Base-by-base conservation (phyloP, 2,888 invertebrate genomes). In the Suillia variegata region DNA sequence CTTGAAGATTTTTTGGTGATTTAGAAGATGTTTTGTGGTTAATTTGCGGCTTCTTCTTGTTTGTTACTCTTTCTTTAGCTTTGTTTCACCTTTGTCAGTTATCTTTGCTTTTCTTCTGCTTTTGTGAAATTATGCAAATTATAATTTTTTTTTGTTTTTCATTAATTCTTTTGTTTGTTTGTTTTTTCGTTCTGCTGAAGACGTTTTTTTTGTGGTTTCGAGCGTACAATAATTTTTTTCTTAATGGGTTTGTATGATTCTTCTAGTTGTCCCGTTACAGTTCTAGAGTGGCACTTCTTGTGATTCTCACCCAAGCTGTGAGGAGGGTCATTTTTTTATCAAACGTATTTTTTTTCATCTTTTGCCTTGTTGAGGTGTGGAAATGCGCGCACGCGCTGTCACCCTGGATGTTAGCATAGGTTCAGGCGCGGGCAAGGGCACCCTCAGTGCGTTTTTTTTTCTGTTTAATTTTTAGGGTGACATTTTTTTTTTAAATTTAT, bases 41-140 rank as follows among this genome's bases (percentile, higher is more conserved):
- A 59, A 59, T 59, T 59, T 59, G 51, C 51, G 55, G 59, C 45
- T 59, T 21, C 45, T 59, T 21, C 42, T 59, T 59, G 45, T 51
- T 26, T 33, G 42, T 47, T 15, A 2, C 15, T 4, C 20, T 13
- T 20, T 5, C 22, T 18, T 24, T 26, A 10, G 26, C 6, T 38
- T 38, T 18, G 17, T 45, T 20, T 45, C 18, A 4, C 18, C 5
- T 45, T 26, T 26, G n/a, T n/a, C n/a, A n/a, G n/a, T 10, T 26
- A 38, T 5, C 45, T 45, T 3, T 45, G 45, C 13, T n/a, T 38
- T 13, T n/a, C n/a, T 45, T 17, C 17, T 45, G 17, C 18, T 20
- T 18, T 45, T 18, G 18, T 45, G 45, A 45, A 45, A 45, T 45
- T 45, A 45, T 45, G 45, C 20, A 45, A 45, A 45, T 45, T 45